These are phyloP conservation scores for Gambusia affinis DNA, from an alignment of 2,113 vertebrate species.

Conservation along the genomic window DNA sequence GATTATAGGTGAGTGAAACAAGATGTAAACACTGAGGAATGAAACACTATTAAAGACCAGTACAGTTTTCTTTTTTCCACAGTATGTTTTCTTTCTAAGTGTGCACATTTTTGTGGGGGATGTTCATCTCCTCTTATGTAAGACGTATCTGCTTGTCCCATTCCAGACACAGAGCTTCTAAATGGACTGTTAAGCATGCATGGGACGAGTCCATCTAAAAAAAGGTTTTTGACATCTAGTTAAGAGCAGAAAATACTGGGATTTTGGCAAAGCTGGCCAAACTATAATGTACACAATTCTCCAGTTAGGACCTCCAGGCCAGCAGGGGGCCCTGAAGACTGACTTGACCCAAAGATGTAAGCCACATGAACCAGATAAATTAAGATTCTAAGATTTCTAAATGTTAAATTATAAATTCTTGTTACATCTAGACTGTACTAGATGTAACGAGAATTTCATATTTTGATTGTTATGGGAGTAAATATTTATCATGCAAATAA, in stretches of 20 bases:
- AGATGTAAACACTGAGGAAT: background rate
- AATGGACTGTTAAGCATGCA: slow-evolving; percentile 20
- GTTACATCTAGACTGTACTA: too few species aligned
- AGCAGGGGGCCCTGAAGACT: background rate
- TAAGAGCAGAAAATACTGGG: background rate
- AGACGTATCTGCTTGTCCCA: slow-evolving; percentile 60
- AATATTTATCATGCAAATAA: too few species aligned
- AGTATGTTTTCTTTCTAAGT: background rate
- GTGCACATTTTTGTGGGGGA: background rate
- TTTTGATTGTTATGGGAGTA: too few species aligned
- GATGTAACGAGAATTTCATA: too few species aligned
- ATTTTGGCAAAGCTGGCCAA: background rate
- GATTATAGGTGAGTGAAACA: background rate
- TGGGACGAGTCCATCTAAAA: slow-evolving; percentile 8
- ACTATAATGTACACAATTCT: background rate
- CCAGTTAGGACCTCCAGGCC: background rate
- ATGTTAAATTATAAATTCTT: too few species aligned
- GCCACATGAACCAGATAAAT: background rate
- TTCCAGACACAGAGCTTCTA: slow-evolving; percentile 60
- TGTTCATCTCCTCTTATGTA: slow-evolving; percentile 35
- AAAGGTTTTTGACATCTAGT: background rate
- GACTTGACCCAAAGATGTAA: background rate
- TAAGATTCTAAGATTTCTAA: too few species aligned
- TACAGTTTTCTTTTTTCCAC: background rate
- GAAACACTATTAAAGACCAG: background rate